Evolutionary conservation across 2,888 invertebrate species (phyloP), one percentile per base, ranked within the genome.

Genomic region (Aradus depressus): DNA sequence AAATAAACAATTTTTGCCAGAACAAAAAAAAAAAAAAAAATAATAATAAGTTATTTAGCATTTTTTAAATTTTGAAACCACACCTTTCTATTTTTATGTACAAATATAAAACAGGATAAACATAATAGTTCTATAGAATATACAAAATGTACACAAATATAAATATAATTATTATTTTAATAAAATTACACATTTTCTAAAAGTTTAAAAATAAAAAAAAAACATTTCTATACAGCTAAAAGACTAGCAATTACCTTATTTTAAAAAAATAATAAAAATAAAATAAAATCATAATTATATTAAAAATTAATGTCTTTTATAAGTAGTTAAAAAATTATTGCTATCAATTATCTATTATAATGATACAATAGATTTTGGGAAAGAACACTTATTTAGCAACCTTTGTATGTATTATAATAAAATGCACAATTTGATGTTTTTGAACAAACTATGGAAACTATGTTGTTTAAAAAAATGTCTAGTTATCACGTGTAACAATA

Each of bases 71-170:
- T 35, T 44, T 35, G 22, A 44, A 44, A 35, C 22, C 25, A 44
- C 44, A 44, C 22, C 34, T 35, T 31, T 44, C 23, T 26, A 6
- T 42, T 31, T 31, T 23, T 44, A 38, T 47, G 18, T 38, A 47
- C 38, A 47, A 5, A 26, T 47, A 47, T 47, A 38, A 47, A 47
- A 47, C 47, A 47, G 38, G 37, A 38, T 37, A 38, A 42, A 47
- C 47, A 47, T 35, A 38, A 45, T 38, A 38, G 4, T 14, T 42
- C 28, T 37, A 31, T 35, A 10, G 21, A 47, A 47, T 47, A 37
- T 47, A 47, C 47, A 47, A 22, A 47, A 47, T 47, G 35, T 47
- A 47, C 47, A 47, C 25, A 28, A 35, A 16, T 38, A 25, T 37
- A n/a, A n/a, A n/a, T n/a, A 18, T 47, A 47, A 38, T 37, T 18